Conservation (phyloP, 2,113 vertebrate species). For the Oenanthe melanoleuca region DNA sequence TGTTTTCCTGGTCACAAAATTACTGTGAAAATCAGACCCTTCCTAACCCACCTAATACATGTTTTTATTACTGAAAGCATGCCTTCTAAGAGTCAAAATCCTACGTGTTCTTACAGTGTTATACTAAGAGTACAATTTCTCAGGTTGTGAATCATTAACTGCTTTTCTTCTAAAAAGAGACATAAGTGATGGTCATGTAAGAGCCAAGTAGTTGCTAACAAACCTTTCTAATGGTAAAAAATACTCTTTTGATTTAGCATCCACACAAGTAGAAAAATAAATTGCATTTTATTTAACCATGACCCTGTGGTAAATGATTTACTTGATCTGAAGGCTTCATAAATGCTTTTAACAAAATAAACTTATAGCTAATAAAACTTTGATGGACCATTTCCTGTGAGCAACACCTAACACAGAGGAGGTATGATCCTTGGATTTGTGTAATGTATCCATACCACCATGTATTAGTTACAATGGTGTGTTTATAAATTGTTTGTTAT, state of each 20-base stretch:
- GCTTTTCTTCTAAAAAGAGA: conserved; percentile 3
- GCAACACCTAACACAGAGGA: background rate
- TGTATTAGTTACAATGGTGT: background rate
- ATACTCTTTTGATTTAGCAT: background rate
- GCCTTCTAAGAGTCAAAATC: background rate
- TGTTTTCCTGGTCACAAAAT: conserved; percentile 1
- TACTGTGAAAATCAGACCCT: conserved; percentile 19
- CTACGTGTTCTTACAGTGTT: background rate
- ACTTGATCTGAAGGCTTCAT: background rate
- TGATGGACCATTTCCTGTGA: background rate
- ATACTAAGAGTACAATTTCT: background rate
- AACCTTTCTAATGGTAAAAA: background rate
- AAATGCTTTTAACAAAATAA: conserved; percentile 6
- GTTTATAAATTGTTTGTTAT: background rate
- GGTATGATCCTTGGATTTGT: background rate
- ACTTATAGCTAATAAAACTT: background rate
- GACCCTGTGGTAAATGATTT: background rate
- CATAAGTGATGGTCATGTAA: background rate
- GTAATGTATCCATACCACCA: background rate
- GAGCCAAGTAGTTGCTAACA: background rate
- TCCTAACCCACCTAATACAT: background rate
- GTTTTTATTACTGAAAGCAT: background rate
- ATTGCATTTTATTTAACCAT: background rate
- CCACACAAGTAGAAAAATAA: background rate
- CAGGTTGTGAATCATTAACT: conserved; percentile 51